phyloP scores from a whole-genome alignment of 2,888 invertebrate species.

The Synanthedon tipuliformis region DNA sequence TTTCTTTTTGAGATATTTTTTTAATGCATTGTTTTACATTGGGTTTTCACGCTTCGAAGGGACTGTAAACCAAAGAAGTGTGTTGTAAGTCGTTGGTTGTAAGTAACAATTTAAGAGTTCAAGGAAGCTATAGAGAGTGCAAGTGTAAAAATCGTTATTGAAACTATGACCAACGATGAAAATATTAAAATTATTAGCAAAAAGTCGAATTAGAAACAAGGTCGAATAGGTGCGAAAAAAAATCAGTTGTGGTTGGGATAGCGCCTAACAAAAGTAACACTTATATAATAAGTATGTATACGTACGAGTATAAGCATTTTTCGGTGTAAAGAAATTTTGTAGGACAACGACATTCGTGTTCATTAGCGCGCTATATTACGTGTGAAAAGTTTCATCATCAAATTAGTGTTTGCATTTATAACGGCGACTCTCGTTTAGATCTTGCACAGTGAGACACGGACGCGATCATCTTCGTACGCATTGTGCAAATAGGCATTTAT shows the following conservation, averaged over 20 bases:
- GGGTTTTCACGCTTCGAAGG: too few relatives aligned
- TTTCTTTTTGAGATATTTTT: too few relatives aligned
- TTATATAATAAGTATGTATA: background rate
- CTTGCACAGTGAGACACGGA: slow-evolving; percentile 33
- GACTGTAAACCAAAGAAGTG: too few relatives aligned
- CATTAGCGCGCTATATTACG: slow-evolving; percentile 52
- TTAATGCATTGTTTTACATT: too few relatives aligned
- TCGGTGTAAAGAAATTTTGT: slow-evolving; percentile 11
- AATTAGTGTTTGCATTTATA: slow-evolving; percentile 38
- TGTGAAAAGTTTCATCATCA: slow-evolving; percentile 39
- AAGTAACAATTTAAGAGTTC: too few relatives aligned
- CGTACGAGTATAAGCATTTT: background rate
- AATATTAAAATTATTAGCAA: too few relatives aligned
- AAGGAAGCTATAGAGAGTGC: too few relatives aligned
- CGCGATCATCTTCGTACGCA: slow-evolving; percentile 19
- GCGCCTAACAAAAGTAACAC: background rate
- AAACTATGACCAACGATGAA: too few relatives aligned
- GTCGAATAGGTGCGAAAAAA: background rate
- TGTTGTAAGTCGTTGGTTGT: too few relatives aligned
- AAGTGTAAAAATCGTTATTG: too few relatives aligned
- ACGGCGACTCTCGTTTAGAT: slow-evolving; percentile 13
- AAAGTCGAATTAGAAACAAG: too few relatives aligned
- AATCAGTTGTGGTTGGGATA: too few relatives aligned
- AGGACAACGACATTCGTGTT: slow-evolving; percentile 28
- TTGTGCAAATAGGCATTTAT: slow-evolving; percentile 13